Conservation (phyloP, 2,113 vertebrate genomes). For the Chelonoidis abingdonii region DNA sequence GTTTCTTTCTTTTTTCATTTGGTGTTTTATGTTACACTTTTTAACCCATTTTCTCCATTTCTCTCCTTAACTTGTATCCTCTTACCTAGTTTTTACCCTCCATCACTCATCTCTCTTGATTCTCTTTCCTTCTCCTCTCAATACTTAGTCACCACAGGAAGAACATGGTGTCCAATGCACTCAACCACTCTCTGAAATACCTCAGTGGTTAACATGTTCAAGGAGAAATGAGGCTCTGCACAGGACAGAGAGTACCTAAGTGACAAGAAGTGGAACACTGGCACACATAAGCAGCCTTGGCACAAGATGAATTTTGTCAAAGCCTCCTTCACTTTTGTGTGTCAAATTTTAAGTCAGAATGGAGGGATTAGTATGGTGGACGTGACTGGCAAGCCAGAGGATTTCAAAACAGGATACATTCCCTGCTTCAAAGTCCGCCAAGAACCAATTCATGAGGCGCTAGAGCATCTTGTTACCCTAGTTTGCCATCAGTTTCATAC, state of each 20-base stretch:
- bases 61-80: background rate
- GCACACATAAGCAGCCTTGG: background rate
- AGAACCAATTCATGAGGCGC: background rate
- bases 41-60: background rate
- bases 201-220: background rate
- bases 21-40: background rate
- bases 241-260: background rate
- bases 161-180: background rate
- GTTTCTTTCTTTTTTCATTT: background rate
- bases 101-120: background rate
- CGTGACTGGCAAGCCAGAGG: background rate
- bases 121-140: background rate
- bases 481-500: background rate
- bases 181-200: background rate
- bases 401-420: background rate
- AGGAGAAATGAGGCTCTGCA: background rate
- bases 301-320: background rate
- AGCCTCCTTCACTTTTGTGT: background rate
- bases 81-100: background rate
- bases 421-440: background rate
- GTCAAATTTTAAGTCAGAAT: background rate
- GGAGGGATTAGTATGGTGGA: background rate
- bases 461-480: background rate
- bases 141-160: background rate
- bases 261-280: background rate